Conservation (phyloP, 2,113 vertebrate genomes). For the Henicopernis longicauda region DNA sequence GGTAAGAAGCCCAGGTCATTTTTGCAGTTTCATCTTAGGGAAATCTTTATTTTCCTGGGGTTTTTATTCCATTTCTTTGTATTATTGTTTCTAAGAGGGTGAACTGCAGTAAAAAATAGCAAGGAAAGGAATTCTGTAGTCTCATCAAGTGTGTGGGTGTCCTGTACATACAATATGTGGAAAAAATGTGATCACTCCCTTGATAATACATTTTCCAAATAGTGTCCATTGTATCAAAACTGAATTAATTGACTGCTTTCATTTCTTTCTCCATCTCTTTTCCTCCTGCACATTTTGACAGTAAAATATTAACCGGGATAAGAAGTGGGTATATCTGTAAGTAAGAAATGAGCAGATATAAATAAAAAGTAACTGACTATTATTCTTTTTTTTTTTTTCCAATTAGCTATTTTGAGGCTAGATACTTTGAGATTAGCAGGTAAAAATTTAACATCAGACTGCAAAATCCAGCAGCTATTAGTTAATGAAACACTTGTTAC, state of each 20-base stretch:
- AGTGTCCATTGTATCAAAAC: neutral
- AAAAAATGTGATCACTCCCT: slow-evolving; percentile 37
- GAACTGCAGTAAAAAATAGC: slow-evolving; percentile 4
- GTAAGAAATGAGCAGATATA: neutral
- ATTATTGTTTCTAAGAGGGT: neutral
- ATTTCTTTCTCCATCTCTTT: slow-evolving; percentile 3
- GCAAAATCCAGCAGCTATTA: neutral
- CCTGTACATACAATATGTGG: neutral
- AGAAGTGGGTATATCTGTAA: neutral
- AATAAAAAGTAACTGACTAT: neutral
- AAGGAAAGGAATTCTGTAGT: slow-evolving; percentile 12
- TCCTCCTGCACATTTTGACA: neutral
- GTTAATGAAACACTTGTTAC: neutral
- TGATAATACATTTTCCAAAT: slow-evolving; percentile 19
- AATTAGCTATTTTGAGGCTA: neutral
- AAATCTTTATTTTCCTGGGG: neutral
- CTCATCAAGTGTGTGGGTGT: slow-evolving; percentile 7
- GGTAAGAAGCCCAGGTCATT: slow-evolving; percentile 72
- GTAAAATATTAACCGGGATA: neutral
- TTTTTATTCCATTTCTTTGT: neutral
- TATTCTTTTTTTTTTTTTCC: neutral
- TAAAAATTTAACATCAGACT: neutral
- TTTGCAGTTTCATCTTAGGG: neutral
- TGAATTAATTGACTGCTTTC: neutral
- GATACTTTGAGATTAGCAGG: neutral